Evolutionary conservation across 2,113 vertebrate genomes (phyloP), one percentile per base, ranked within the genome.

Genomic region (Odobenus rosmarus): DNA sequence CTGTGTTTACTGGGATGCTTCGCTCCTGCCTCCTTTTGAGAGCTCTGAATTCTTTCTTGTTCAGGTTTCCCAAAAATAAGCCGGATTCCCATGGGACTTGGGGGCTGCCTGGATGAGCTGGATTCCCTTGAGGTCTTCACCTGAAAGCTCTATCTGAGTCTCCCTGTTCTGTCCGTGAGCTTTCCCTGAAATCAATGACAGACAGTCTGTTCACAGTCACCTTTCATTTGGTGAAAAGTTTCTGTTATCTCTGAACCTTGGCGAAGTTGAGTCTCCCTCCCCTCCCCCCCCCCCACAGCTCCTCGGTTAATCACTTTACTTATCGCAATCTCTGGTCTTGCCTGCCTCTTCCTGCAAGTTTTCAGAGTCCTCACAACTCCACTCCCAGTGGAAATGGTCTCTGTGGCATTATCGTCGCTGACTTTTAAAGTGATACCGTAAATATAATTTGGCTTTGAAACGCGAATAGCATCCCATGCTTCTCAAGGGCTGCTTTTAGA

Each of bases 301-400:
- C 46, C 81, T 92, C 51, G 21, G 97, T 97, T 95, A 96, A 97
- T 98, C 97, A 96, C 96, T 83, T 92, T 90, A 53, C 94, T 97
- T 97, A 95, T 96, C 93, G 4, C 28, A 7, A 84, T 95, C 94
- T 96, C 94, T 59, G 19, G 81, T 82, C 89, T 95, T 77, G 49
- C 19, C 80, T 95, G 83, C 23, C 36, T 94, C 64, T 84, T 79
- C 80, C 14, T 51, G 46, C 4, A 24, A 49, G 88, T 82, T 96
- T 94, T 74, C 26, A 42, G 80, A 92, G 39, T 15, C 69, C 49
- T 90, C 51, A 46, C 76, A 83, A 79, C 46, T 81, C 89, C 55
- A 33, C 59, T 96, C 81, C 61, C 82, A 10, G 33, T 49, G 77
- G 93, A 97, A 97, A 97, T 15, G 46, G 28, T 88, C 53, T 91